Conservation (phyloP, 2,888 invertebrate species). For the Sympetrum striolatum region DNA sequence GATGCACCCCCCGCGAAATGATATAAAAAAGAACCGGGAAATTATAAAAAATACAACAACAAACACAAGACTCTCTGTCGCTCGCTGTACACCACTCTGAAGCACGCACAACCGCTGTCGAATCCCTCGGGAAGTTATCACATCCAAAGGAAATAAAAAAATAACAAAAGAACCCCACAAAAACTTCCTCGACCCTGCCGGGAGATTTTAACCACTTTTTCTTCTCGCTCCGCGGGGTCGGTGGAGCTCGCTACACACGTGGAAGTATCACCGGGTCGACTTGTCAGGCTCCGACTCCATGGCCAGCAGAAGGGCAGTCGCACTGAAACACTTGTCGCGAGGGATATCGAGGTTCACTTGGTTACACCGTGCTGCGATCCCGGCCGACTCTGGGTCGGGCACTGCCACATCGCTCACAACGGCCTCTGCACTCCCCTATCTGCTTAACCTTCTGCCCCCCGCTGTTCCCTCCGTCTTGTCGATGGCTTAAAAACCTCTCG, state of each 20-base stretch:
- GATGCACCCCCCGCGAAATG: neutral
- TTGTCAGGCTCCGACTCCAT: neutral
- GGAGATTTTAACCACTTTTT: neutral
- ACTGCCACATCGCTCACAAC: neutral
- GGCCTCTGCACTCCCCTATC: neutral
- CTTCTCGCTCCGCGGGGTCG: too few species aligned
- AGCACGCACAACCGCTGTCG: neutral
- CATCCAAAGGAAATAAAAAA: neutral
- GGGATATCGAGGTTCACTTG: neutral
- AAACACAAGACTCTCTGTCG: neutral
- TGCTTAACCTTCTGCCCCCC: neutral
- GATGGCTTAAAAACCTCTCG: neutral
- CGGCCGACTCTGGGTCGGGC: conserved; percentile 21
- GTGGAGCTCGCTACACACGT: neutral
- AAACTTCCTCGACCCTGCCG: neutral
- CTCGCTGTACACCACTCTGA: neutral
- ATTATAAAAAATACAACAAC: neutral
- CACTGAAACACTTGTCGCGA: neutral
- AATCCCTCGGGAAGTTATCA: neutral
- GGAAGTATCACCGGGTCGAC: neutral
- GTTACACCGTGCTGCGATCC: neutral
- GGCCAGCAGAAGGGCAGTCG: neutral
- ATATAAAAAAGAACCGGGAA: neutral
- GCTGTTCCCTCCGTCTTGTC: neutral
- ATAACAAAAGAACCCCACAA: conserved; percentile 3